Evolutionary conservation across 2,797 vertebrate species (phyloP), one percentile per base, ranked within the genome.

Genomic region (Urosaurus nigricauda): DNA sequence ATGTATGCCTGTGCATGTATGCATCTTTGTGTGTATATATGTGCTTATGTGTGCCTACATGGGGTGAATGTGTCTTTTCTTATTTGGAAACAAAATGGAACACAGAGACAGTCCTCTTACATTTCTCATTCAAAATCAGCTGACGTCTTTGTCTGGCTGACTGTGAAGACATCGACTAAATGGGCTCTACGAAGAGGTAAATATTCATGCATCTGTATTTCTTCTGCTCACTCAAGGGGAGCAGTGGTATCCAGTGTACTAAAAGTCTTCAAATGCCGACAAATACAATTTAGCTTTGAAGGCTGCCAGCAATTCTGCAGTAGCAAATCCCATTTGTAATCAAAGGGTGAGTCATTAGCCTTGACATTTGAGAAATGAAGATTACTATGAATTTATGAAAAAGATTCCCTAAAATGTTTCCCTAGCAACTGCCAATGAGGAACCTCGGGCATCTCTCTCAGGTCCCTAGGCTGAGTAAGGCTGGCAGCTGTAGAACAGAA

Each of bases 311-410:
- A 96, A 96, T 95, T 96, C 96, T 95, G 94, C 95, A 94, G 94
- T 94, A 94, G 94, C 95, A 96, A 96, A 96, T 96, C 95, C 96
- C 95, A 95, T 95, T 95, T 96, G 94, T 95, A 96, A 96, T 96
- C 96, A 96, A 96, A 94, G 93, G 91, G 94, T 94, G 93, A 94
- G 91, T 95, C 95, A 95, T 95, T 96, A 95, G 94, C 95, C 95
- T 96, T 95, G 94, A 94, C 94, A 93, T 93, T 88, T 95, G 93
- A 95, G 96, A 95, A 96, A 96, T 95, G 93, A 93, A 96, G 92
- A 96, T 95, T 95, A 95, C 93, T 94, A 94, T 95, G 94, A 95
- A 95, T 95, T 95, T 95, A 94, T 95, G 93, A 93, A 95, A 96
- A 96, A 93, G 93, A 93, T 94, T 95, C 89, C 93, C 95, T 96